These are phyloP conservation scores for Erpobdella octoculata DNA, from an alignment of 2,888 invertebrate genomes.

Conservation along the genomic window DNA sequence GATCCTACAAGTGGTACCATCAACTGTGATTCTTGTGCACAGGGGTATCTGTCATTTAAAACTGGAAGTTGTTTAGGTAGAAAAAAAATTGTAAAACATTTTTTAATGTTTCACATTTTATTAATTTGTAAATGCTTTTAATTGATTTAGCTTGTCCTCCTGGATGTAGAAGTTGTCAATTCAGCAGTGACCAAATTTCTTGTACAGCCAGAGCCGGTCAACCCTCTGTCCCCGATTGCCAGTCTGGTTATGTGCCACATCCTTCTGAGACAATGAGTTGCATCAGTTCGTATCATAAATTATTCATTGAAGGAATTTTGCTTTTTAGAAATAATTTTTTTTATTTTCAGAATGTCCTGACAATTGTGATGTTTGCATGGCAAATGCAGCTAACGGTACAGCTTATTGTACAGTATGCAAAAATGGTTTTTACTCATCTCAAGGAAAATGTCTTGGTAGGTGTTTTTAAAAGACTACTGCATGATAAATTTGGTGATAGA, in stretches of 20 bases:
- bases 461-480: too few relatives aligned
- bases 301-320: too few relatives aligned
- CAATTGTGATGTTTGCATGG: slow-evolving; percentile 18
- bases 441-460: slow-evolving; percentile 22
- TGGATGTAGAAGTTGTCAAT: slow-evolving; percentile 18
- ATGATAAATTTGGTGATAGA: too few relatives aligned
- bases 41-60: slow-evolving; percentile 21
- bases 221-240: slow-evolving; percentile 17
- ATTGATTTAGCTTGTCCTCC: slow-evolving; percentile 27
- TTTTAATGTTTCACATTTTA: too few relatives aligned
- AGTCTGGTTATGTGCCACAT: slow-evolving; percentile 19
- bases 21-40: slow-evolving; percentile 25
- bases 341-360: slow-evolving; percentile 26
- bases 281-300: slow-evolving; percentile 25
- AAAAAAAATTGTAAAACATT: too few relatives aligned
- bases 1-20: too few relatives aligned
- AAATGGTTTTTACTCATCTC: slow-evolving; percentile 6
- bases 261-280: slow-evolving; percentile 19
- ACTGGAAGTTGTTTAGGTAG: slow-evolving; percentile 28
- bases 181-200: slow-evolving; percentile 15
- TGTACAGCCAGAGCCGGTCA: too few relatives aligned
- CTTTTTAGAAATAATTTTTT: too few relatives aligned
- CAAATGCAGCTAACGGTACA: background rate
- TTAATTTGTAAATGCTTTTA: too few relatives aligned
- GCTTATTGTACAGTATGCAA: slow-evolving; percentile 13